Conservation (phyloP, 2,888 invertebrate genomes). For the Neelides folsomi region DNA sequence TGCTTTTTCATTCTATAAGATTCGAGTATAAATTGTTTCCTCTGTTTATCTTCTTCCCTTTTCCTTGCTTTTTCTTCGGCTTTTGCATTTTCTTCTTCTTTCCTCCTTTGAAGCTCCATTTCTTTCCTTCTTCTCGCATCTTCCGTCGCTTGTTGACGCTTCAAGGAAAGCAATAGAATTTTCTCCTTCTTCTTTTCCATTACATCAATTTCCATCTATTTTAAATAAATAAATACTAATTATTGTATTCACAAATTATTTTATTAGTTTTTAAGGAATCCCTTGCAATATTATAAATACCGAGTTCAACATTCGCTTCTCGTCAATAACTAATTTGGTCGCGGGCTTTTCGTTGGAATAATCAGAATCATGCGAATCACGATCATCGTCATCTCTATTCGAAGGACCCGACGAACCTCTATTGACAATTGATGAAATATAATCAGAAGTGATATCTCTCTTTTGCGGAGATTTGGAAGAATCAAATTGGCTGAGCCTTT, state of each 20-base stretch:
- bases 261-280: background rate
- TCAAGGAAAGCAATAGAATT: constrained; percentile 75
- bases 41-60: constrained; percentile 70
- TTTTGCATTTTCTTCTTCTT: constrained; percentile 56
- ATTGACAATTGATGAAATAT: constrained; percentile 30
- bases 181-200: constrained; percentile 86
- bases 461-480: constrained; percentile 5
- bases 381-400: constrained; percentile 16
- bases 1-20: constrained; percentile 80
- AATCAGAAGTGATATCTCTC: constrained; percentile 28
- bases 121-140: constrained; percentile 73
- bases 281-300: too few species aligned
- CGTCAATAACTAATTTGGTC: constrained; percentile 31
- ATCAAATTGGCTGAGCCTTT: constrained; percentile 5
- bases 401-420: constrained; percentile 18
- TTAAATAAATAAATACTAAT: background rate
- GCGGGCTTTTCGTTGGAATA: constrained; percentile 12
- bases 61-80: constrained; percentile 52
- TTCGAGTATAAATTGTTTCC: constrained; percentile 75
- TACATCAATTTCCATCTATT: constrained; percentile 67
- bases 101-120: constrained; percentile 58
- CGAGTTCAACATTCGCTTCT: constrained; percentile 28
- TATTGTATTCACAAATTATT: too few species aligned
- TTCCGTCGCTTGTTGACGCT: constrained; percentile 80
- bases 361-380: constrained; percentile 1